Percentiles rank a stretch among this genome's conserved stretches.
phyloP scores from a whole-genome alignment of 1,140 invertebrate genomes.

The Oryzaephilus surinamensis region DNA sequence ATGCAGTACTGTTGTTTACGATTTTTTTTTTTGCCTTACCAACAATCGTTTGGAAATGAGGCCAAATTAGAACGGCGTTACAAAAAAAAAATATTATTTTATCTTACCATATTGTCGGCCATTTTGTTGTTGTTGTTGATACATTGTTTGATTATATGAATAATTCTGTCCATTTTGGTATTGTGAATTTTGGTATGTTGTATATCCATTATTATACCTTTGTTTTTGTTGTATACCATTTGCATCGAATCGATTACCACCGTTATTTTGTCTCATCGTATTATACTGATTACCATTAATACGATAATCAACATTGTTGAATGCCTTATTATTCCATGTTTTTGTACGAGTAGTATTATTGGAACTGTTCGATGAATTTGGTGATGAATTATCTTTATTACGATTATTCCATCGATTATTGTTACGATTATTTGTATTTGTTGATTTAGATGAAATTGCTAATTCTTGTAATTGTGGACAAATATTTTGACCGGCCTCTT shows the following conservation, averaged over 20 bases:
- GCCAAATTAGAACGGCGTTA: too few species aligned
- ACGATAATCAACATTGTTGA: conserved; percentile 16
- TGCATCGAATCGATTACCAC: conserved; percentile 9
- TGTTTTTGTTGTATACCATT: conserved; percentile 2
- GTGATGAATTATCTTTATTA: conserved; percentile 35
- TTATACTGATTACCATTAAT: conserved; percentile 19
- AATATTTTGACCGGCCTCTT: conserved; percentile 87
- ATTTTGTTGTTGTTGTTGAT: conserved; percentile 15
- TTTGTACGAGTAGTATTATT: conserved; percentile 5
- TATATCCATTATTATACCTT: conserved; percentile 1
- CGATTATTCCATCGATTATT: conserved; percentile 41
- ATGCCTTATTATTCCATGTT: conserved; percentile 36
- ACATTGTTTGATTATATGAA: conserved; percentile 25
- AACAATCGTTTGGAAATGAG: too few species aligned
- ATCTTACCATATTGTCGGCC: neutral
- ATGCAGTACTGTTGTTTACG: too few species aligned
- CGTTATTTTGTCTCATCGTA: conserved; percentile 15
- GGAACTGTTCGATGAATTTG: conserved; percentile 32
- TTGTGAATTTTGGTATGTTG: conserved; percentile 20
- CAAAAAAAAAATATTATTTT: conserved; percentile 1
- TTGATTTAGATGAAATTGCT: conserved; percentile 37
- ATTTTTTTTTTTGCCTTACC: too few species aligned
- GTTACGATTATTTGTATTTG: conserved; percentile 42
- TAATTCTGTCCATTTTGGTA: conserved; percentile 21
- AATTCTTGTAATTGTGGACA: conserved; percentile 59